Base-by-base conservation (phyloP, 2,797 vertebrate species). In the Gallirallus australis region DNA sequence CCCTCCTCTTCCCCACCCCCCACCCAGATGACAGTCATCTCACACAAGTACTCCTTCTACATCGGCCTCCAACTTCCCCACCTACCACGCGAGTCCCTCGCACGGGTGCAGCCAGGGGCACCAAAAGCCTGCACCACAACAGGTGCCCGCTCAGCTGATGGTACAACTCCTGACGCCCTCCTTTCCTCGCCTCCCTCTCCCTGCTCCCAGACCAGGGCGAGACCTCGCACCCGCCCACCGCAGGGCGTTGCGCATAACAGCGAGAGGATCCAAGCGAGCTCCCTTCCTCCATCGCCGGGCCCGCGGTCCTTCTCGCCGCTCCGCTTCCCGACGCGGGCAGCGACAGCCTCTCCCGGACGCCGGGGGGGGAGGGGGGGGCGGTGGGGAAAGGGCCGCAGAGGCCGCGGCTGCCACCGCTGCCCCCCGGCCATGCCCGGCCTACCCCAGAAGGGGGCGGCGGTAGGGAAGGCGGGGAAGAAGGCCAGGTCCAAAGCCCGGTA, bases 181-280 rank as follows among this genome's bases (percentile, higher is more conserved):
- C 97, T 79, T 93, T 88, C 88, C 96, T 79, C 94, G 86, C 92
- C 92, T 84, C 95, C 94, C 81, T 76, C 63, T 69, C 81, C 76
- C 39, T 3, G 86, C 86, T 71, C 64, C 64, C 70, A 66, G 79
- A 25, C 89, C 91, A 71, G 90, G 86, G 82, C 86, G 89, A 96
- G 86, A 89, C 86, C 94, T 94, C 94, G 93, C 96, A 93, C 93
- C 94, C 94, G 91, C 95, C 96, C 92, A 93, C 90, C 90, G 94
- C 94, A 96, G 92, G 96, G 96, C 96, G 96, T 96, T 95, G 96
- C 96, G 96, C 96, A 94, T 93, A 94, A 92, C 52, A 86, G 72
- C 82, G 14, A 60, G 77, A 78, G 65, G 59, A 94, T 61, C 82
- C 57, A 17, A 23, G 15, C 80, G 27, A 72, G 83, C 93, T 96